A percentile compares a stretch with the other conserved stretches of the same genome.
Conservation (phyloP, 2,888 invertebrate species). For the Arenicola marina region DNA sequence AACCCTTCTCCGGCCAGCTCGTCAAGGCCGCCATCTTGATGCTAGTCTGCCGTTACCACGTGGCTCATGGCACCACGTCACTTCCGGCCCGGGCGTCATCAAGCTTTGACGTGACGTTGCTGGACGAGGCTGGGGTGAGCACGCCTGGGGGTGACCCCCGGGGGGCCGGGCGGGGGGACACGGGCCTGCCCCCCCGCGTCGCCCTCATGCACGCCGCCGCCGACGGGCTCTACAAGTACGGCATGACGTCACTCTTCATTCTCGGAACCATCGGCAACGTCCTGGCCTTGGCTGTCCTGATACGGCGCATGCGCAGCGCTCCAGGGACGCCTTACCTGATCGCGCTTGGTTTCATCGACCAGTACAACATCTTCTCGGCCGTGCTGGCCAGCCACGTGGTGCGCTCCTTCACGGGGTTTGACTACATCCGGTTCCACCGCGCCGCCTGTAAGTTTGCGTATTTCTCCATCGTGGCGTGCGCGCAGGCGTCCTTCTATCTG, state of each 20-base stretch:
- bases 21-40: too few species aligned
- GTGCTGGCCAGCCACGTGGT: neutral
- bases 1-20: too few species aligned
- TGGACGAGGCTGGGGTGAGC: too few species aligned
- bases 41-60: too few species aligned
- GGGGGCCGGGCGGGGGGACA: too few species aligned
- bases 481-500: neutral
- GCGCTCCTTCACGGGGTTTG: neutral
- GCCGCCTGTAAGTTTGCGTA: neutral
- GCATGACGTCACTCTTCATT: neutral
- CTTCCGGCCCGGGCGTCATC: too few species aligned
- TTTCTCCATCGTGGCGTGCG: neutral
- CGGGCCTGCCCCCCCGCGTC: too few species aligned
- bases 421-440: neutral
- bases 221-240: slow-evolving; percentile 5
- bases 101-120: too few species aligned
- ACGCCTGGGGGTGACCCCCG: too few species aligned
- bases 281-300: neutral
- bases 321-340: neutral
- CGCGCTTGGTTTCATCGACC: neutral
- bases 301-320: neutral
- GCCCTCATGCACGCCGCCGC: too few species aligned
- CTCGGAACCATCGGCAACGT: neutral
- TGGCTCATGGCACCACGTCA: too few species aligned
- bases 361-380: neutral